Evolutionary conservation across 2,888 invertebrate genomes (phyloP).

Genomic region (Amorpha juglandis): DNA sequence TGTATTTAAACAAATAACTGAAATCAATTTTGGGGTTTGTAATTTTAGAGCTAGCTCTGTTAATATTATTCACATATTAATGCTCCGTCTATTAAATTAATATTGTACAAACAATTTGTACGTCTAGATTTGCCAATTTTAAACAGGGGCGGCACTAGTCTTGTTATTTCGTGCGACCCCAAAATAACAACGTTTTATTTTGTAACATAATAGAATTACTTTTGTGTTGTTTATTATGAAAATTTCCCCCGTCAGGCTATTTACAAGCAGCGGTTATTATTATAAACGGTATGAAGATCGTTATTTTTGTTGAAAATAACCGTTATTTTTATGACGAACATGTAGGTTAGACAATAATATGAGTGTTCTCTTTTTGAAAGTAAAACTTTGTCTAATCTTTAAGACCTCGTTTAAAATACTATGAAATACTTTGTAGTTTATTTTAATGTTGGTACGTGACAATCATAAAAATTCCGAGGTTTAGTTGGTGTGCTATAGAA

Average conservation of each 20-base stretch:
- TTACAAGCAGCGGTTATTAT: background rate
- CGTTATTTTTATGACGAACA: conserved; percentile 12
- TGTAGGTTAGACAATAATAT: conserved; percentile 9
- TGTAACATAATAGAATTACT: background rate
- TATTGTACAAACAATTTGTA: background rate
- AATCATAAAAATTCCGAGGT: background rate
- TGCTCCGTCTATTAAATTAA: background rate
- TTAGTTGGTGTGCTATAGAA: too few relatives aligned
- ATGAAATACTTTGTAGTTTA: background rate
- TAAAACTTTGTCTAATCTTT: background rate
- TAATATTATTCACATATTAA: background rate
- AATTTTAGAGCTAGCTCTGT: background rate
- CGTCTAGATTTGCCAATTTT: background rate
- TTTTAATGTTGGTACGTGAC: background rate
- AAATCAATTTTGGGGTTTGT: background rate
- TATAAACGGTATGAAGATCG: background rate
- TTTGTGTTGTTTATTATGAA: background rate
- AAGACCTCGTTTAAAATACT: conserved; percentile 1
- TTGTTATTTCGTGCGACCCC: background rate
- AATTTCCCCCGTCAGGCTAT: background rate
- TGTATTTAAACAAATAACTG: background rate
- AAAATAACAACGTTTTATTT: background rate
- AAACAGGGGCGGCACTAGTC: background rate
- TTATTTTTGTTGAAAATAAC: conserved; percentile 3
- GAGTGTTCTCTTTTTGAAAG: conserved; percentile 16